Percentiles rank a stretch among this genome's conserved stretches.
Evolutionary conservation across 2,113 vertebrate species (phyloP).

Genomic region (Carassius auratus): DNA sequence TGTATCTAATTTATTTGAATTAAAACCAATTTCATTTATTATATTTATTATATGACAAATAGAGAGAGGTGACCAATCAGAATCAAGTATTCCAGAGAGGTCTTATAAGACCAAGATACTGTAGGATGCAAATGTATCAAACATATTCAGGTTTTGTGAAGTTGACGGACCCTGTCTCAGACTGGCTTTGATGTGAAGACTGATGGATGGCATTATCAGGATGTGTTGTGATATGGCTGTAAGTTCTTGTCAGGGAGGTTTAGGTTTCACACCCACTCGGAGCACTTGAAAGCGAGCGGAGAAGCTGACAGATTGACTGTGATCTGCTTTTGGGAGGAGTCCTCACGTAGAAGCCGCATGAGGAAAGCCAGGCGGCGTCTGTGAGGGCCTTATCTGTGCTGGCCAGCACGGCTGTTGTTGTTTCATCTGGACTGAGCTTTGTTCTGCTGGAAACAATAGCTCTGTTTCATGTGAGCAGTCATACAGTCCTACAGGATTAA

Average conservation of each 20-base stretch:
- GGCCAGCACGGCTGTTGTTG: slow-evolving; percentile 29
- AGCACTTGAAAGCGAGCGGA: slow-evolving; percentile 34
- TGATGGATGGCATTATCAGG: not conserved
- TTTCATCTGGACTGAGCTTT: slow-evolving; percentile 42
- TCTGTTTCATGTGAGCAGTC: not conserved
- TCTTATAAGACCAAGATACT: not conserved
- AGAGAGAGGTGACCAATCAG: not conserved
- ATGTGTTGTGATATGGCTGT: not conserved
- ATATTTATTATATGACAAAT: not conserved
- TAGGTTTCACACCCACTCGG: slow-evolving; percentile 28
- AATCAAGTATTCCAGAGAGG: not conserved
- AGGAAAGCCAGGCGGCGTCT: slow-evolving; percentile 27
- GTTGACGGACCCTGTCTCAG: not conserved
- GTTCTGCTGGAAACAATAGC: slow-evolving; percentile 34
- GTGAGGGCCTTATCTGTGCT: slow-evolving; percentile 28
- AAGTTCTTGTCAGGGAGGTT: slow-evolving; percentile 9
- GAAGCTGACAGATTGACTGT: slow-evolving; percentile 25
- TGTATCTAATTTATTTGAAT: too few relatives aligned
- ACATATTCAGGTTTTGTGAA: not conserved
- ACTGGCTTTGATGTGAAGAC: not conserved
- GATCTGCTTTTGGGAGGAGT: slow-evolving; percentile 20
- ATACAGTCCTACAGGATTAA: not conserved
- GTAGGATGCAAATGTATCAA: not conserved
- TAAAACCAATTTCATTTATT: too few relatives aligned
- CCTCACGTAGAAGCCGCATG: not conserved